These are phyloP conservation scores for Hemitrygon akajei DNA, from an alignment of 2,797 vertebrate species.

Conservation along the genomic window DNA sequence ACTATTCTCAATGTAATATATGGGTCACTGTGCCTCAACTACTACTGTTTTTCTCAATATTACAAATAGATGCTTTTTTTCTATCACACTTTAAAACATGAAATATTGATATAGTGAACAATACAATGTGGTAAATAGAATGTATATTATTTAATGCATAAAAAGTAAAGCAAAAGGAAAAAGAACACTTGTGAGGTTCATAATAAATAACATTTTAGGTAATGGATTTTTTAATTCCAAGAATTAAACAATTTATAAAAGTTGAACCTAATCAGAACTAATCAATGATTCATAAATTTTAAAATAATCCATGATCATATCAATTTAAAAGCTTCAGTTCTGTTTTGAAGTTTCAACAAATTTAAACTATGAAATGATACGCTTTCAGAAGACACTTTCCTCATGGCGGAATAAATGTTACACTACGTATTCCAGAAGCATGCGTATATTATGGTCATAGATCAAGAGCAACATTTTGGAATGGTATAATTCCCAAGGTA, in stretches of 20 bases:
- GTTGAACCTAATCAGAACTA: neutral
- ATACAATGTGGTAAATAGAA: neutral
- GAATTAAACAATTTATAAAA: neutral
- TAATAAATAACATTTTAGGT: neutral
- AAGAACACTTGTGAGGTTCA: neutral
- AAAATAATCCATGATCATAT: neutral
- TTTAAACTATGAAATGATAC: neutral
- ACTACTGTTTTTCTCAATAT: neutral
- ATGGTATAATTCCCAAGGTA: neutral
- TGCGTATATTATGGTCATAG: neutral
- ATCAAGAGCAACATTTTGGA: neutral
- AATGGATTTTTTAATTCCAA: neutral
- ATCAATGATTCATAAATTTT: neutral
- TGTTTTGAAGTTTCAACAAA: neutral
- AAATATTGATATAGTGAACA: neutral
- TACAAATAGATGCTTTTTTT: neutral
- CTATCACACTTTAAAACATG: neutral
- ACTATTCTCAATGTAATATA: neutral
- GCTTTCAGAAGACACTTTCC: neutral
- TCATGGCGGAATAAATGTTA: neutral
- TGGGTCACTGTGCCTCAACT: neutral
- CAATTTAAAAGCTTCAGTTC: neutral
- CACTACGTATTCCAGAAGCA: neutral
- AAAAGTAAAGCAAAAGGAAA: neutral
- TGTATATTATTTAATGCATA: neutral